phyloP scores from a whole-genome alignment of 1,140 invertebrate species.

The Tetramorium parvispinum region DNA sequence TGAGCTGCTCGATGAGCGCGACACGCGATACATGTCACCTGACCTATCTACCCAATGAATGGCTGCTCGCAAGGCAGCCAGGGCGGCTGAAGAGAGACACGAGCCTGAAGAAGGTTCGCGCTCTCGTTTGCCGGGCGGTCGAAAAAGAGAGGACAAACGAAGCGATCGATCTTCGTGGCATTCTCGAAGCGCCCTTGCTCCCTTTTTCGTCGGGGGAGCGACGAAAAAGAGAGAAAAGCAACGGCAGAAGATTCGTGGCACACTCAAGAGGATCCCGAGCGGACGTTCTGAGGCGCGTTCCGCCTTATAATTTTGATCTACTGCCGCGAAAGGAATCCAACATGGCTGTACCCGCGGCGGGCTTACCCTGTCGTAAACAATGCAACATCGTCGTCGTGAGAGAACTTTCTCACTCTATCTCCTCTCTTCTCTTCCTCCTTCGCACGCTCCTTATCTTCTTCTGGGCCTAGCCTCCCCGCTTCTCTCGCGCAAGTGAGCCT shows the following conservation, averaged over 20 bases:
- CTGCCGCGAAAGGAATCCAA: conserved; percentile 79
- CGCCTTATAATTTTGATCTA: conserved; percentile 82
- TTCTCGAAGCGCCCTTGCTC: conserved; percentile 39
- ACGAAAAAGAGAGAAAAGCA: neutral
- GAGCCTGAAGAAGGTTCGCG: conserved; percentile 53
- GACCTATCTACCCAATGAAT: conserved; percentile 56
- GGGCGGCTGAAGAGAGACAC: conserved; percentile 24
- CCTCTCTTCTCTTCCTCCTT: conserved; percentile 62
- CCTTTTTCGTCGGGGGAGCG: conserved; percentile 21
- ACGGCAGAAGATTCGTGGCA: conserved; percentile 24
- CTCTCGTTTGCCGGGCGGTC: conserved; percentile 45
- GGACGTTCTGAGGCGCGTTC: conserved; percentile 69
- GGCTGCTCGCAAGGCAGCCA: conserved; percentile 42
- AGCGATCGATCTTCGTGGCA: conserved; percentile 48
- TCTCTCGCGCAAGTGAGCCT: neutral
- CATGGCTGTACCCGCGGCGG: conserved; percentile 73
- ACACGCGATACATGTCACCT: conserved; percentile 69
- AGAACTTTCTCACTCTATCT: conserved; percentile 60
- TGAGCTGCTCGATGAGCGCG: conserved; percentile 43
- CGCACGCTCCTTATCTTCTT: conserved; percentile 30
- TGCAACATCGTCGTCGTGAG: conserved; percentile 64
- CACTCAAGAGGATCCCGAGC: conserved; percentile 49
- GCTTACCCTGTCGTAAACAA: conserved; percentile 77
- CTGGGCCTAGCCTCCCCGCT: neutral
- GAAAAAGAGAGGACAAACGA: conserved; percentile 48